Conservation (phyloP, 2,797 vertebrate species). For the Harpagifer antarcticus region DNA sequence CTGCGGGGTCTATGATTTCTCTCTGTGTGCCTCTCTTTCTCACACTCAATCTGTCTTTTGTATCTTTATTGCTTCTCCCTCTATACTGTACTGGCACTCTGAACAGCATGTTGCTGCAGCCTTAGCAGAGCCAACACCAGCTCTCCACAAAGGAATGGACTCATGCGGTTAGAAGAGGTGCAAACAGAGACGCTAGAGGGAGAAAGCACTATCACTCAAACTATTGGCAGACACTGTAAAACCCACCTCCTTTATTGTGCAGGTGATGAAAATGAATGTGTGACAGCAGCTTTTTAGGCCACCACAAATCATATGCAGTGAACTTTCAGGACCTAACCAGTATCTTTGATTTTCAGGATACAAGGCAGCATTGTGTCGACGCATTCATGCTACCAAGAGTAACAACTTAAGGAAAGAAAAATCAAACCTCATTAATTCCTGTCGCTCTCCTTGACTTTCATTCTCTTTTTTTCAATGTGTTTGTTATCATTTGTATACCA, state of each 20-base stretch:
- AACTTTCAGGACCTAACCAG: conserved; percentile 3
- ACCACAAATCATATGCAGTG: conserved; percentile 12
- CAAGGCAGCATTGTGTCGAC: not conserved
- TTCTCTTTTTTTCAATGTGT: conserved; percentile 69
- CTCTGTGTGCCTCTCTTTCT: too few species aligned
- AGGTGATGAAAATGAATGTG: conserved; percentile 42
- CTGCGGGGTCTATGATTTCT: too few species aligned
- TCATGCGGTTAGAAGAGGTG: conserved; percentile 47
- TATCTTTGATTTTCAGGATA: conserved; percentile 30
- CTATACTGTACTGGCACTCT: conserved; percentile 78
- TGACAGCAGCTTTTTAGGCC: not conserved
- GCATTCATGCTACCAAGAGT: conserved; percentile 7
- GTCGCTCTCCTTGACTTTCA: conserved; percentile 68
- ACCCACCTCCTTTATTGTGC: conserved; percentile 36
- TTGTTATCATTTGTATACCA: conserved; percentile 83
- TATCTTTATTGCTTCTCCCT: too few species aligned
- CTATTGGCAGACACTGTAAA: conserved; percentile 45
- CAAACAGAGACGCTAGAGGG: conserved; percentile 38
- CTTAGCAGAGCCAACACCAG: conserved; percentile 71
- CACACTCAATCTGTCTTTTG: too few species aligned
- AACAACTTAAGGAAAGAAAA: conserved; percentile 55
- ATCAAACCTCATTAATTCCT: conserved; percentile 70
- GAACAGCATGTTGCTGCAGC: conserved; percentile 73
- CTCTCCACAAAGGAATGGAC: conserved; percentile 63
- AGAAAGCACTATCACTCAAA: conserved; percentile 40